Evolutionary conservation across 2,888 invertebrate species (phyloP), one percentile per base, ranked within the genome.

Genomic region (Altica lythri): DNA sequence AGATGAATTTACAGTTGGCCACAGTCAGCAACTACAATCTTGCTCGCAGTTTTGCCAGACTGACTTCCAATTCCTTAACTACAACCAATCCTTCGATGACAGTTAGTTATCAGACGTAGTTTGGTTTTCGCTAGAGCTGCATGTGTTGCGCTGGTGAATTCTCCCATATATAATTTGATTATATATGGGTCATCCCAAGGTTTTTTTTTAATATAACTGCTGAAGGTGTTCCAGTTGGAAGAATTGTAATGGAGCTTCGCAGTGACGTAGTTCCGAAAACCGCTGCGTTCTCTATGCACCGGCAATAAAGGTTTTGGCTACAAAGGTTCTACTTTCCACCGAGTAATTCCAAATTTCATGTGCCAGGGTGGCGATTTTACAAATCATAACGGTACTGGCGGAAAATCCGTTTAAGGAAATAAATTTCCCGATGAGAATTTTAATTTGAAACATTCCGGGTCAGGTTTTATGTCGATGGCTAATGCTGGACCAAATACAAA

Each of bases 341-440:
- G 96, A 69, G 90, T 96, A 71, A 96, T 96, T 78, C 95, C 95
- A 67, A 92, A 93, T 79, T 96, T 96, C 82, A 96, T 96, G 95
- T 91, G 94, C 79, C 95, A 96, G 82, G 95, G 93, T 50, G 92
- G 95, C 66, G 95, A 95, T 77, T 95, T 96, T 76, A 95, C 95
- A 70, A 89, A 91, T 77, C 77, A 96, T 87, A 92, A 92, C 75
- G 95, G 95, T 81, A 92, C 92, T 71, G 92, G 92, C 57, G 96
- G 96, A 67, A 95, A 95, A 79, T 96, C 96, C 68, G 98, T 98
- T 80, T 98, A 95, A 68, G 97, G 98, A 47, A 85, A 85, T 73
- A 95, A 95, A 80, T 98, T 98, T 78, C 87, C 84, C 43, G 98
- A 98, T 76, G 98, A 98, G 81, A 97, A 98, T 85, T 98, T 98